Evolutionary conservation across 2,888 invertebrate genomes (phyloP).

Genomic region (Deilephila elpenor): DNA sequence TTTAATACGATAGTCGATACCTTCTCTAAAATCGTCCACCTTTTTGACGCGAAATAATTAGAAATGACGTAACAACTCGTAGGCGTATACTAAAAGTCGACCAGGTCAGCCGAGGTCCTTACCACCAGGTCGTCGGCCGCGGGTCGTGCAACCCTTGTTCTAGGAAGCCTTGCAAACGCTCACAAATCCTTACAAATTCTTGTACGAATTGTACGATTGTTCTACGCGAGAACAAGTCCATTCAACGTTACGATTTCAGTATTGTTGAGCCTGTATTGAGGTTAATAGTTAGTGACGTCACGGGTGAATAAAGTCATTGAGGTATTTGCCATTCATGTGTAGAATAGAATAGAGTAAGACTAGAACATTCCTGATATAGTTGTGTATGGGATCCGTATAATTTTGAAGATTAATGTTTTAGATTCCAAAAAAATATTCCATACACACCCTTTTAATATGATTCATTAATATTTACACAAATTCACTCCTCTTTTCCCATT

Average conservation of each 20-base stretch:
- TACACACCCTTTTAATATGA: too few species aligned
- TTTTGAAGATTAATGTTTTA: neutral
- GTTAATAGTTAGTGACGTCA: slow-evolving; percentile 6
- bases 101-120: slow-evolving; percentile 38
- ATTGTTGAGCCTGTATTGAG: neutral
- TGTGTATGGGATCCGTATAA: neutral
- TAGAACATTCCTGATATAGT: neutral
- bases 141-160: slow-evolving; percentile 41
- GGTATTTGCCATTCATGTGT: neutral
- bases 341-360: slow-evolving; percentile 1
- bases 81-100: slow-evolving; percentile 28
- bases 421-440: too few species aligned
- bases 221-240: neutral
- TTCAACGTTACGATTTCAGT: slow-evolving; percentile 1
- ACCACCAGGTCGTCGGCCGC: slow-evolving; percentile 34
- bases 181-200: slow-evolving; percentile 28
- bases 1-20: too few species aligned
- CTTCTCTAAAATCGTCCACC: too few species aligned
- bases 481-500: too few species aligned
- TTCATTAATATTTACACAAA: too few species aligned
- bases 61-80: neutral
- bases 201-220: slow-evolving; percentile 13
- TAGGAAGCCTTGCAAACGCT: slow-evolving; percentile 39
- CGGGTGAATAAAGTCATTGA: neutral
- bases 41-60: too few species aligned